Conservation (phyloP, 2,113 vertebrate species). For the Nicator chloris region DNA sequence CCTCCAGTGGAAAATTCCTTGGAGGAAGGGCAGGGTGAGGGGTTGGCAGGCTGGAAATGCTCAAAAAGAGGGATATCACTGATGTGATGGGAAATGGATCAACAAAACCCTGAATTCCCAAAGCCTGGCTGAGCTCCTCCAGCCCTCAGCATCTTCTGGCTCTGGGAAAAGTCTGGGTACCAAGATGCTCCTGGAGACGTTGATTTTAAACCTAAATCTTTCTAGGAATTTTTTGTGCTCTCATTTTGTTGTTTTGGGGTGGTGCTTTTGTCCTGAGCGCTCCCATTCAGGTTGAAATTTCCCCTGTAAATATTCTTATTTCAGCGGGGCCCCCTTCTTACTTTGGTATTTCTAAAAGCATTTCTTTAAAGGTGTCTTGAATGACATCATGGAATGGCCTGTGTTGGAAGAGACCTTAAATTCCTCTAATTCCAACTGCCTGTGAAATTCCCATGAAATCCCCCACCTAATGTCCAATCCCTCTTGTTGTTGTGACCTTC, state of each 20-base stretch:
- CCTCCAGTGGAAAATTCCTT: background rate
- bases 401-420: background rate
- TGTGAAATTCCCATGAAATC: too few relatives aligned
- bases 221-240: background rate
- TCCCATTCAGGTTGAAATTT: background rate
- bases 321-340: background rate
- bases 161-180: background rate
- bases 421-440: background rate
- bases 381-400: background rate
- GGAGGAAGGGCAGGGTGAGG: background rate
- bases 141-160: background rate
- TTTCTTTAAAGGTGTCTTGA: background rate
- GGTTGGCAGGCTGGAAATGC: background rate
- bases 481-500: background rate
- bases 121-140: background rate
- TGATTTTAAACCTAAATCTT: background rate
- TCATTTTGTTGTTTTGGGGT: background rate
- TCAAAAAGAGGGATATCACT: background rate
- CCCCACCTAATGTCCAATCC: background rate
- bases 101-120: background rate
- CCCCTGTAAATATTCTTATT: background rate
- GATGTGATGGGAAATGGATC: background rate
- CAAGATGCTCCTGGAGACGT: background rate
- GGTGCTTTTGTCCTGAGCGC: background rate
- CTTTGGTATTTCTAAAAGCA: background rate